Base-by-base conservation (phyloP, 2,888 invertebrate species). In the Drosophila gaucha region DNA sequence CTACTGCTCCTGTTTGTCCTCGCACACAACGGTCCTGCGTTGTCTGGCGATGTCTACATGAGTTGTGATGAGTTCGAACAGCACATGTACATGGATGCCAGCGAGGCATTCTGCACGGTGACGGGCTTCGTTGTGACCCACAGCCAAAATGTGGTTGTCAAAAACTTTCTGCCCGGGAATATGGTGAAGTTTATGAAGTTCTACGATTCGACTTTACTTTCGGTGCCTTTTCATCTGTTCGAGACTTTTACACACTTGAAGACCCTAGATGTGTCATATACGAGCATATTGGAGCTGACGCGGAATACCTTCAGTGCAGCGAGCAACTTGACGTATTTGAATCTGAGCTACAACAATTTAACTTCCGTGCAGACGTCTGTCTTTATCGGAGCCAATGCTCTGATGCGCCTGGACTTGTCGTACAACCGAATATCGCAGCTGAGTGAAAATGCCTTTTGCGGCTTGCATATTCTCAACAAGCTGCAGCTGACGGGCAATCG, bases 141-240 rank as follows among this genome's bases (percentile, higher is more conserved):
- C 59, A 90, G 89, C 57, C 91, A 91, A 59, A 89, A 89, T 63
- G 80, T 91, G 3, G 89, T 90, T 59, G 86, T 91, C 20, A 84
- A 88, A 26, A 80, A 87, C 28, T 88, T 90, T 63, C 55, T 77
- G 4, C 83, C 80, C 28, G 87, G 89, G 0, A 89, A 90, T 41
- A 80, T 85, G 76, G 90, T 90, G 5, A 91, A 89, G 70, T 91
- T 90, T 59, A 91, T 91, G 89, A 91, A 91, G 55, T 91, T 91
- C 74, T 92, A 91, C 66, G 90, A 91, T 14, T 92, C 92, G 0
- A 77, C 88, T 6, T 50, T 91, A 49, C 73, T 91, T 47, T 91
- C 90, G 67, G 78, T 91, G 69, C 91, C 91, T 4, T 90, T 90
- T 6, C 91, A 91, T 55, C 56, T 91, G 5, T 91, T 91, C 65